Percentiles rank a stretch among this genome's conserved stretches.
Conservation (phyloP, 2,888 invertebrate genomes). For the Aethes cnicana region DNA sequence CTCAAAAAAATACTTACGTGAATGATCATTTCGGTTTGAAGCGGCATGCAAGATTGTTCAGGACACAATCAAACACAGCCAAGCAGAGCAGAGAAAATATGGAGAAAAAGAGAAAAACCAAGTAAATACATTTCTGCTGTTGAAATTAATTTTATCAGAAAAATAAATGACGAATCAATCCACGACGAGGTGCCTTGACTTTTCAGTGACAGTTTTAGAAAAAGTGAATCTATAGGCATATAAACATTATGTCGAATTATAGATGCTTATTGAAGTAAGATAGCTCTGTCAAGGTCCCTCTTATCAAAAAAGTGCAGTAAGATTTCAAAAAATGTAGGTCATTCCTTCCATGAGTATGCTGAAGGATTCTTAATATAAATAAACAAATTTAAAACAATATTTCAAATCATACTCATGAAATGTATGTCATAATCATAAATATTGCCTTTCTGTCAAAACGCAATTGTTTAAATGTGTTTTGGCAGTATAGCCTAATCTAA, state of each 20-base stretch:
- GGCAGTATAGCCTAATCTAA: conserved; percentile 79
- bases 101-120: conserved; percentile 89
- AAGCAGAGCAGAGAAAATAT: conserved; percentile 92
- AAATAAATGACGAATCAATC: conserved; percentile 78
- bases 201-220: conserved; percentile 34
- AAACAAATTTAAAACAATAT: too few relatives aligned
- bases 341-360: conserved; percentile 46
- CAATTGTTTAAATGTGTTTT: conserved; percentile 69
- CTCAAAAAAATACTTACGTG: conserved; percentile 88
- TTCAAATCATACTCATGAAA: conserved; percentile 50
- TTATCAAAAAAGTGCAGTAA: conserved; percentile 76
- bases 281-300: conserved; percentile 68
- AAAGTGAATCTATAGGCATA: conserved; percentile 14
- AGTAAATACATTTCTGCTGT: conserved; percentile 86
- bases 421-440: conserved; percentile 60
- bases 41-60: conserved; percentile 89
- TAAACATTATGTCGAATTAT: conserved; percentile 13
- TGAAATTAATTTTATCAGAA: conserved; percentile 77
- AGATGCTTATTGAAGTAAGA: conserved; percentile 26
- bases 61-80: conserved; percentile 92
- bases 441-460: conserved; percentile 78
- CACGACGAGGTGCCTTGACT: conserved; percentile 76
- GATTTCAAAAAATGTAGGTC: conserved; percentile 64
- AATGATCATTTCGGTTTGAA: conserved; percentile 87
- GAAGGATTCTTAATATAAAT: too few relatives aligned